Evolutionary conservation across 2,113 vertebrate genomes (phyloP), one percentile per base, ranked within the genome.

Genomic region (Sinocyclocheilus maitianheensis): DNA sequence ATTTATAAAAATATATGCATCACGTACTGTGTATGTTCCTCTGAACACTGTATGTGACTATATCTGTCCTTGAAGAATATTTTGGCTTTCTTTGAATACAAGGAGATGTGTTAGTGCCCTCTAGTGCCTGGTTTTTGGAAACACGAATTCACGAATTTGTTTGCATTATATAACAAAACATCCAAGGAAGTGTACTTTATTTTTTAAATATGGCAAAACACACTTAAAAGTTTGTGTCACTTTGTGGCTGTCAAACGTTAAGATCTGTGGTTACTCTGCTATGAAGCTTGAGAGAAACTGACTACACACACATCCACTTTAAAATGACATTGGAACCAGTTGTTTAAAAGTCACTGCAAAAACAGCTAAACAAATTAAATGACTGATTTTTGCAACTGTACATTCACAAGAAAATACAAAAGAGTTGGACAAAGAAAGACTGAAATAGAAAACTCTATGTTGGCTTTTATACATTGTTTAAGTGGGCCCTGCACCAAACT

Each of bases 41-140:
- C 53, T n/a, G 5, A n/a, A 40, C 34, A 0, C 34, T 63, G 18
- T 53, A 46, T 71, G 37, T 75, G 55, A 30, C 11, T 72, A 11
- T 80, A 37, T 24, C 40, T 60, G 48, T 77, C 16, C 43, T 63
- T 78, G 51, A 78, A 14, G 8, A 78, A n/a, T 11, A 67, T 53
- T 63, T 79, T 14, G 40, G 4, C 71, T 63, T 84, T 51, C 14
- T 80, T 60, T 77, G 2, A 40, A 85, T 7, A 8, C 63, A 26
- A 67, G 46, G 22, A 88, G 18, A 77, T 63, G 63, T 85, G 62
- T 69, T 85, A 78, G 62, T 85, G 87, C 87, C 87, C 78, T 24
- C 87, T 88, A 82, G 67, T 62, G 87, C 62, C 51, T 18, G 4
- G 0, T 34, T 76, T 72, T 14, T 40, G 34, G 69, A 72, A 72